Conservation (phyloP, 1,140 invertebrate genomes). For the Phocides pigmalion region DNA sequence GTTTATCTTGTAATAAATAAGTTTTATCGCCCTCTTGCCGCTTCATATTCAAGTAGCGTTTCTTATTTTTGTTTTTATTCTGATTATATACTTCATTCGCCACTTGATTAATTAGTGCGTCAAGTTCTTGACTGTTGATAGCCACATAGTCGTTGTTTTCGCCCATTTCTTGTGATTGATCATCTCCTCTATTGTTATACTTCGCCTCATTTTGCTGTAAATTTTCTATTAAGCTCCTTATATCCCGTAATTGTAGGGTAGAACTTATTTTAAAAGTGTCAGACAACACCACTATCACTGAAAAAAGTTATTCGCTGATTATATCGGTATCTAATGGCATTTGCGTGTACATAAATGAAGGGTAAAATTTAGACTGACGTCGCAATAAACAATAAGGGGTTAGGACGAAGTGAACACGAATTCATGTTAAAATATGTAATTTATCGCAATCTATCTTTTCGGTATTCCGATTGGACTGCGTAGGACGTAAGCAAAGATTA, state of each 20-base stretch:
- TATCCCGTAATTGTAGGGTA: constrained; percentile 14
- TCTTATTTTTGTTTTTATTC: constrained; percentile 4
- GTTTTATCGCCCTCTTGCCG: background rate
- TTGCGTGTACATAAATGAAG: background rate
- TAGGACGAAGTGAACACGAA: background rate
- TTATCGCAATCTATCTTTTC: too few relatives aligned
- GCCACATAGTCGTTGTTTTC: constrained; percentile 8
- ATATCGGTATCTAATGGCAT: constrained; percentile 5
- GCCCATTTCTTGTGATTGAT: constrained; percentile 1
- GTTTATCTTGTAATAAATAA: background rate
- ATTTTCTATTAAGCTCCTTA: constrained; percentile 17
- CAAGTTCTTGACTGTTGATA: constrained; percentile 22
- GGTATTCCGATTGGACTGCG: too few relatives aligned
- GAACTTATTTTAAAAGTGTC: background rate
- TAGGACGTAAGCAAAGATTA: too few relatives aligned
- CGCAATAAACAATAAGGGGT: constrained; percentile 2
- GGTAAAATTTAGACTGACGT: background rate
- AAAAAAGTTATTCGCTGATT: background rate
- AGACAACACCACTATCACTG: constrained; percentile 7
- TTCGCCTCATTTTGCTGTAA: constrained; percentile 17
- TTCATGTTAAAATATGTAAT: too few relatives aligned
- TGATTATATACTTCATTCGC: constrained; percentile 14
- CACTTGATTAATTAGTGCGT: constrained; percentile 12
- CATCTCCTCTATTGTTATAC: constrained; percentile 12
- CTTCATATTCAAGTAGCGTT: constrained; percentile 4